Base-by-base conservation (phyloP, 2,888 invertebrate genomes). In the Stenodema calcarata region DNA sequence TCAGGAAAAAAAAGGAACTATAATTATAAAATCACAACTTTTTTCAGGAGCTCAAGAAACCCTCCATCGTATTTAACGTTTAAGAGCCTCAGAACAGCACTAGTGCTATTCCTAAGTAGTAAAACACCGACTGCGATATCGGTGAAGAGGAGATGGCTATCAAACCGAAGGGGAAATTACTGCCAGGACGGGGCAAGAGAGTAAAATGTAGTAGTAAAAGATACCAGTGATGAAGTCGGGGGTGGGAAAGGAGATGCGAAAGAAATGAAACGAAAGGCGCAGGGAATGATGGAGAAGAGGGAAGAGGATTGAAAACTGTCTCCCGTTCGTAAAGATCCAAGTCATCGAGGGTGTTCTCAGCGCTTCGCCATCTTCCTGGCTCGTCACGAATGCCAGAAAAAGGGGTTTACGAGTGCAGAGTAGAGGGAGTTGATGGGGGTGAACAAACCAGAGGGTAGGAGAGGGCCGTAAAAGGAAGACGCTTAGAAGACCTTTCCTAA, bases 231-330 rank as follows among this genome's bases (percentile, higher is more conserved):
- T 78, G 44, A 78, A 78, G 78, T 41, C 18, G 78, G 78, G 42
- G 27, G 44, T 41, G 42, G 41, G n/a, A 78, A 78, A 78, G 78
- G 78, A 41, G 78, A 78, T 78, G 41, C 42, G 78, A 78, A 44
- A 78, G 73, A 47, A 80, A 18, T 28, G 28, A 54, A 80, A 27
- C 7, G 30, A 30, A 16, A 28, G 30, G 50, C 0, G 28, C 28
- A 28, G 54, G n/a, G 16, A n/a, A 11, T 42, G 47, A 16, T n/a
- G 16, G 44, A 23, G 27, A 14, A 42, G 78, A 14, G 76, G 30
- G n/a, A 44, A 4, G 78, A 78, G 78, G 54, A 80, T 80, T 80
- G 80, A 80, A 80, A 80, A 80, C 80, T 35, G 80, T 80, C 80
- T 80, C 80, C 35, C 80, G 80, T 78, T 78, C 78, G 78, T 44